Conservation (phyloP, 2,113 vertebrate genomes). For the Puntigrus tetrazona region DNA sequence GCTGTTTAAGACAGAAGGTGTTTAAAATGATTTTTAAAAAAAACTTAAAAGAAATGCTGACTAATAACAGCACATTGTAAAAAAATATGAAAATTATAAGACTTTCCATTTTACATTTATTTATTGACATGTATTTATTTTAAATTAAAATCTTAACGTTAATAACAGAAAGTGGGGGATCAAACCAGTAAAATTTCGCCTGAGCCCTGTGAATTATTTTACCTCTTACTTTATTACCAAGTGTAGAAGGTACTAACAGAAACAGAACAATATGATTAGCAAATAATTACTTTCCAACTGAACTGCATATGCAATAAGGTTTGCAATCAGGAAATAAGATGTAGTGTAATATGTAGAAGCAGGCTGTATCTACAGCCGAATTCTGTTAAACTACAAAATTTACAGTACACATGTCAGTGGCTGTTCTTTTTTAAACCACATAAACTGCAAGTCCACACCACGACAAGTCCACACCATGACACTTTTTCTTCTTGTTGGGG, state of each 20-base stretch:
- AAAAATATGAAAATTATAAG: no score
- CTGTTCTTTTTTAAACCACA: conserved; percentile 1
- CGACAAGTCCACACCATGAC: not conserved
- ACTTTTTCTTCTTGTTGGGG: conserved; percentile 9
- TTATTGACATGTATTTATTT: not conserved
- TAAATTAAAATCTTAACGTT: not conserved
- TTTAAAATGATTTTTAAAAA: not conserved
- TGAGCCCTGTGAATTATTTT: not conserved
- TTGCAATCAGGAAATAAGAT: not conserved
- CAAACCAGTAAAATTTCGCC: not conserved
- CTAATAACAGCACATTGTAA: not conserved
- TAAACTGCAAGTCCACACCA: not conserved
- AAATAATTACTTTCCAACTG: not conserved
- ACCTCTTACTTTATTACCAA: not conserved
- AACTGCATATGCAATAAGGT: not conserved
- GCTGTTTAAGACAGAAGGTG: not conserved
- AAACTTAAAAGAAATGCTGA: not conserved
- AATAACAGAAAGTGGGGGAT: not conserved
- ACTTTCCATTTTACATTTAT: not conserved
- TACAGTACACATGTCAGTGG: not conserved
- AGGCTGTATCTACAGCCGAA: not conserved
- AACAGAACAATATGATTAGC: not conserved
- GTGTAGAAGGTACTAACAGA: not conserved
- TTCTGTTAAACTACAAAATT: not conserved
- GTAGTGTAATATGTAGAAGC: not conserved